These are phyloP conservation scores for Plectrocnemia conspersa DNA, from an alignment of 1,140 invertebrate genomes.

Conservation along the genomic window DNA sequence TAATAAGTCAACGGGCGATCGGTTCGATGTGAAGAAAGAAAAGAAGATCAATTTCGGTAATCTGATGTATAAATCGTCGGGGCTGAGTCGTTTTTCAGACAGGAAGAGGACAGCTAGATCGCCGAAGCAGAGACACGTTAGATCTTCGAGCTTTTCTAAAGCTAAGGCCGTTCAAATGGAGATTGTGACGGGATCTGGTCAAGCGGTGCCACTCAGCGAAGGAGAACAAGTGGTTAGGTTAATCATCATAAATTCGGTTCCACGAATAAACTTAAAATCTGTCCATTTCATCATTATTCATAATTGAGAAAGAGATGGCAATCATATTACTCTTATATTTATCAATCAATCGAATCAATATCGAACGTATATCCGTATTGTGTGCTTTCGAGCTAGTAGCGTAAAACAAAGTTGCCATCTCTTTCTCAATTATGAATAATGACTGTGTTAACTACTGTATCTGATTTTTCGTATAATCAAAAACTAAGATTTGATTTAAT, in stretches of 20 bases:
- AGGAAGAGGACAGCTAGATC: constrained; percentile 16
- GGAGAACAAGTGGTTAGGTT: constrained; percentile 57
- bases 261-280: background rate
- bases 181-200: constrained; percentile 50
- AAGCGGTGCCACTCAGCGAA: constrained; percentile 51
- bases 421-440: too few species aligned
- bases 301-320: too few species aligned
- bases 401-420: too few species aligned
- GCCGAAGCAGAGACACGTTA: constrained; percentile 1
- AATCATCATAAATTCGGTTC: constrained; percentile 1
- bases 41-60: constrained; percentile 27
- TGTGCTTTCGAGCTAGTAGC: too few species aligned
- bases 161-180: constrained; percentile 44
- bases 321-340: background rate
- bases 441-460: too few species aligned
- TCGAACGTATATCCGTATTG: too few species aligned
- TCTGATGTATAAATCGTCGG: constrained; percentile 18
- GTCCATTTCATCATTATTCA: too few species aligned
- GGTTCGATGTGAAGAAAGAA: too few species aligned
- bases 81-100: constrained; percentile 8
- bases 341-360: background rate
- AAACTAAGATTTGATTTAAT: too few species aligned
- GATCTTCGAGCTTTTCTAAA: background rate
- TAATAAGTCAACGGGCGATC: background rate
- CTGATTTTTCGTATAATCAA: too few species aligned